Evolutionary conservation across 2,888 invertebrate species (phyloP), one percentile per base, ranked within the genome.

Genomic region (Sarcophaga subvicina): DNA sequence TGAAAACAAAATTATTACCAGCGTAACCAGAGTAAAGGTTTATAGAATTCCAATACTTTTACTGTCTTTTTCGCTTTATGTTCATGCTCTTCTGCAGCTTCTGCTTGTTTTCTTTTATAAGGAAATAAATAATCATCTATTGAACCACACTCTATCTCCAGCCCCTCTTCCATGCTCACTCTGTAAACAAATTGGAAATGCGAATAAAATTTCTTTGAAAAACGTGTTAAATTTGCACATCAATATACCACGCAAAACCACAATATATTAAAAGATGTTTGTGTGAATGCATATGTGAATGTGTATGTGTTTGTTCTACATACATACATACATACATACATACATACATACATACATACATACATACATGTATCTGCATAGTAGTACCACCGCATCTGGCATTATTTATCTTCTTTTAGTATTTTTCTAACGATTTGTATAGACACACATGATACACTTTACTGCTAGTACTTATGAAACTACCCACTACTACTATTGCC

Each of bases 381-480:
- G 80, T 27, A 84, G 80, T 37, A 37, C 10, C 8, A 37, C 8
- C 8, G 60, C 84, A 80, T 76, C 64, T 80, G 83, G 70, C 73
- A 72, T 80, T 86, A 78, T 85, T 85, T 82, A 86, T 86, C 60
- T 78, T 71, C 45, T 67, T 54, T 80, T 80, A 66, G 70, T 84
- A 79, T 80, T 80, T 73, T 80, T 84, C 60, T 63, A 84, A 14
- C 75, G 64, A 84, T 76, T 80, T 84, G 75, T 66, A 70, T 76
- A 66, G 49, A 72, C 54, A 84, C 66, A 71, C 62, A 80, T 66
- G 71, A 71, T 70, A 76, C 47, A 37, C 37, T 37, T 37, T 37
- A 37, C 37, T 37, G 2, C 0, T 10, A 37, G 37, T 37, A 37
- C 37, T 37, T 37, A 37, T 37, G 37, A 69, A 75, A 64, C 49